A percentile compares a stretch with the other conserved stretches of the same genome.
phyloP scores from a whole-genome alignment of 2,113 vertebrate species.

The Emydocephalus ijimae region DNA sequence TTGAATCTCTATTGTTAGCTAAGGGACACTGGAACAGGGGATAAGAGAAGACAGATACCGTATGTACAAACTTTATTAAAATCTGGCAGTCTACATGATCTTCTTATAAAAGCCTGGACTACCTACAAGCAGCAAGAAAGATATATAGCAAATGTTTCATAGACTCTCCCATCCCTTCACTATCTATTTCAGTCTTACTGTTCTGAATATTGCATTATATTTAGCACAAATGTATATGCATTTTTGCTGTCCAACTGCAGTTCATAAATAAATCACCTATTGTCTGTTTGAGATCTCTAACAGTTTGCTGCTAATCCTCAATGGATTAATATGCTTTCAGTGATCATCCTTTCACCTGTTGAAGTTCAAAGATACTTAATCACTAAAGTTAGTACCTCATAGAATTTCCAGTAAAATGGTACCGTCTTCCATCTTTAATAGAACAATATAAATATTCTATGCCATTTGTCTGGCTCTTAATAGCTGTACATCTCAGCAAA shows the following conservation, averaged over 20 bases:
- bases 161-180: slow-evolving; percentile 27
- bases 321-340: slow-evolving; percentile 60
- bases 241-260: slow-evolving; percentile 54
- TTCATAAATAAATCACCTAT: slow-evolving; percentile 43
- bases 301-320: slow-evolving; percentile 64
- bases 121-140: not conserved
- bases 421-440: slow-evolving; percentile 31
- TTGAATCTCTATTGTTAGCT: not conserved
- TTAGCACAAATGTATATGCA: slow-evolving; percentile 39
- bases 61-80: not conserved
- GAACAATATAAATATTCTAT: slow-evolving; percentile 28
- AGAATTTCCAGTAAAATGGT: slow-evolving; percentile 59
- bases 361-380: slow-evolving; percentile 60
- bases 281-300: slow-evolving; percentile 55
- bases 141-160: slow-evolving; percentile 24
- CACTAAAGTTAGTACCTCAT: slow-evolving; percentile 56
- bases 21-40: not conserved
- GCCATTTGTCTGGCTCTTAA: not conserved
- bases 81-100: not conserved
- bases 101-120: not conserved
- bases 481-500: slow-evolving; percentile 12
- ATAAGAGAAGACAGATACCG: not conserved
- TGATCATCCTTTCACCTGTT: slow-evolving; percentile 66
- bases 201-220: slow-evolving; percentile 31
- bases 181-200: slow-evolving; percentile 42